Evolutionary conservation across 1,140 invertebrate species (phyloP), one percentile per base, ranked within the genome.

Genomic region (Macrobrachium rosenbergii): DNA sequence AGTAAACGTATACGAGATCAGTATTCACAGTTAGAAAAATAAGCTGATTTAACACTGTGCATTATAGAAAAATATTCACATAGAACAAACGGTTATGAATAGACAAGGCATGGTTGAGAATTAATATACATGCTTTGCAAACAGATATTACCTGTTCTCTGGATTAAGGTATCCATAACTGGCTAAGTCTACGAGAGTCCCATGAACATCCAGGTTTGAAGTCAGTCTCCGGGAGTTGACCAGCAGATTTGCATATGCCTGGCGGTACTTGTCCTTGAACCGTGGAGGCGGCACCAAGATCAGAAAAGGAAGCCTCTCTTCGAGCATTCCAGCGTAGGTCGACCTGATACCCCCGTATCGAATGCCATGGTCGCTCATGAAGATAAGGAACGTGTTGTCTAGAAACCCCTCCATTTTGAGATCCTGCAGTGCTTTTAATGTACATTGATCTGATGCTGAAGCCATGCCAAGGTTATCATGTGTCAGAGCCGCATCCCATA

Each of bases 311-410:
- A 99, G 91, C 72, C 97, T 92, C 91, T 98, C 97, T 92, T 99
- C 98, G 85, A 98, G 93, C 91, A 96, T 95, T 0, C 98, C 98
- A 79, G 94, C 94, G 91, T 96, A 95, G 0, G 97, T 98, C 89
- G 94, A 91, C n/a, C 96, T 91, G n/a, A 97, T 95, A 5, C 93
- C 92, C 2, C 98, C 97, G 93, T 96, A 98, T 45, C 98, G 92
- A 90, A 98, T 95, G 0, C 98, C 98, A 92, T 99, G 98, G 92
- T 99, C 98, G 90, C 97, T 98, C 89, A 98, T 93, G 28, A 98
- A 94, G 52, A 99, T 93, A 0, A 99, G 91, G 0, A 94, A 91
- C 0, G 94, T 95, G 19, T 92, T 91, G 59, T 93, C 92, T 5
- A 94, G 87, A 2, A 92, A 79, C 5, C 90, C 89, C 8, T 92